Conservation (phyloP, 2,113 vertebrate species). For the Clarias magur region DNA sequence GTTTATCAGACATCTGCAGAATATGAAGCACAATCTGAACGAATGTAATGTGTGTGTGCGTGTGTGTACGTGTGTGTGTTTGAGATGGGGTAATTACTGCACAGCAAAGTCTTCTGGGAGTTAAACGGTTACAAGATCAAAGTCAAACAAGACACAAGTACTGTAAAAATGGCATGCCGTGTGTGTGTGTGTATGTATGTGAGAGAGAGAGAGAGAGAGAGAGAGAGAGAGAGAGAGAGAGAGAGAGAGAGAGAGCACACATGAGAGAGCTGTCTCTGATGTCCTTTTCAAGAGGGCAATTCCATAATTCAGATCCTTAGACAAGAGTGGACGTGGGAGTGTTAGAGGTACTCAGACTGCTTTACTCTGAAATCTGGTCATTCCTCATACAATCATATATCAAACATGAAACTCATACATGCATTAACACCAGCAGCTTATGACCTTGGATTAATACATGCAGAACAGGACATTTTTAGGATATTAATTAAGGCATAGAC, state of each 20-base stretch:
- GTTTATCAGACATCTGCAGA: neutral
- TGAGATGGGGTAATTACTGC: conserved; percentile 10
- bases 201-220: neutral
- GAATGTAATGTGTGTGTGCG: neutral
- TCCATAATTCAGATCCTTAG: conserved; percentile 4
- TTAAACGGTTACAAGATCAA: neutral
- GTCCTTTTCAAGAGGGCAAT: conserved; percentile 9
- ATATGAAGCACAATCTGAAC: neutral
- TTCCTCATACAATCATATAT: neutral
- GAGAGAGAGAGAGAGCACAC: conserved; percentile 1
- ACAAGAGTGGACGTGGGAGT: neutral
- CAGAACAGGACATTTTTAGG: neutral
- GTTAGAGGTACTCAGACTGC: neutral
- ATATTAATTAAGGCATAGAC: neutral
- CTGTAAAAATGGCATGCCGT: neutral
- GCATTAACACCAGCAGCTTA: neutral
- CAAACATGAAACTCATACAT: neutral
- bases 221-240: conserved; percentile 13
- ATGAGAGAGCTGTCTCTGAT: neutral
- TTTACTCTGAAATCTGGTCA: neutral
- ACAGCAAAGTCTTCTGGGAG: neutral
- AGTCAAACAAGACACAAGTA: conserved; percentile 1
- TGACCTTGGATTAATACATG: neutral
- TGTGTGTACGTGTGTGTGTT: conserved; percentile 1
- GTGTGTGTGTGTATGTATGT: neutral